Evolutionary conservation across 2,797 vertebrate genomes (phyloP).

Genomic region (Echeneis naucrates): DNA sequence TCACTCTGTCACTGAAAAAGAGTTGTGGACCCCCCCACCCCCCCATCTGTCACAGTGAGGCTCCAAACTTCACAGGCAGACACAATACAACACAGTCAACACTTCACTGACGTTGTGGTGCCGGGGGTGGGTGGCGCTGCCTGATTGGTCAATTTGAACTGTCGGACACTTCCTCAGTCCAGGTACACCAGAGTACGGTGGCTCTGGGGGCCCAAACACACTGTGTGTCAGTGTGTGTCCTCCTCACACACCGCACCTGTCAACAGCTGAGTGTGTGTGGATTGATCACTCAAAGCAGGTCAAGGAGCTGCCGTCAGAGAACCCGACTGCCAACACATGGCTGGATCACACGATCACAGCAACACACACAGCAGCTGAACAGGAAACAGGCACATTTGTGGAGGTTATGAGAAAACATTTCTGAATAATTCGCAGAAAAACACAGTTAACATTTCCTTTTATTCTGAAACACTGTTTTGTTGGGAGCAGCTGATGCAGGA

Average conservation of each 20-base stretch:
- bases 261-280: not conserved
- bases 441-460: too few species aligned
- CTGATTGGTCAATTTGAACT: conserved; percentile 22
- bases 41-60: conserved; percentile 52
- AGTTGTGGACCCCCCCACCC: not conserved
- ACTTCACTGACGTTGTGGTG: conserved; percentile 7
- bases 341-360: too few species aligned
- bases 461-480: not conserved
- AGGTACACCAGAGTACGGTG: not conserved
- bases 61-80: conserved; percentile 31
- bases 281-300: conserved; percentile 24
- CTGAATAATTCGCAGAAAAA: too few species aligned
- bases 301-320: not conserved
- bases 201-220: too few species aligned
- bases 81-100: conserved; percentile 43
- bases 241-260: too few species aligned
- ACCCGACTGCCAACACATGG: too few species aligned
- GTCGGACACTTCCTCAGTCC: conserved; percentile 13
- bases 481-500: not conserved
- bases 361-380: too few species aligned
- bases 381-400: too few species aligned
- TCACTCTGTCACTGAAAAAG: conserved; percentile 45
- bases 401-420: too few species aligned
- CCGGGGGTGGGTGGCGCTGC: accelerated
- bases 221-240: not conserved